phyloP scores from a whole-genome alignment of 1,140 invertebrate species.

The Goniozus legneri region DNA sequence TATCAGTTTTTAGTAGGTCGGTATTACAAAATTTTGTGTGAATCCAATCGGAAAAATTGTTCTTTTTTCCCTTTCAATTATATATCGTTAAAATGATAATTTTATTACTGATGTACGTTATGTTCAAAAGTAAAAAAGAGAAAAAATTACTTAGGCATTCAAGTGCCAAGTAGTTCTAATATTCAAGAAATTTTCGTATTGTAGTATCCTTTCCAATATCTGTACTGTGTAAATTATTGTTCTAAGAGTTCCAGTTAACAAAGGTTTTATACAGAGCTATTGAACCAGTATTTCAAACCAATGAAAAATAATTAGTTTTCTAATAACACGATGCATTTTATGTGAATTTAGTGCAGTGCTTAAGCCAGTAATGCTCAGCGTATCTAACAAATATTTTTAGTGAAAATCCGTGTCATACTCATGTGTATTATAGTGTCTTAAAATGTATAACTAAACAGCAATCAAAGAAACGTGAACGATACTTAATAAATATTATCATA shows the following conservation, averaged over 20 bases:
- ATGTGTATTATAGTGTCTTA: constrained; percentile 43
- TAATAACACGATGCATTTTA: constrained; percentile 47
- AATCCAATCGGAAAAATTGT: no score
- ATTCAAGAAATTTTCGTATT: constrained; percentile 16
- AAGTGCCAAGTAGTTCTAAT: constrained; percentile 13
- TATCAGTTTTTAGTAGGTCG: no score
- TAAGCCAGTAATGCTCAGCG: constrained; percentile 49
- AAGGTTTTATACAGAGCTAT: constrained; percentile 53
- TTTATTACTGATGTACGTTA: no score
- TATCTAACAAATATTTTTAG: constrained; percentile 52
- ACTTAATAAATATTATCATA: constrained; percentile 36
- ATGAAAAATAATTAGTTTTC: constrained; percentile 55
- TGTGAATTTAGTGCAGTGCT: constrained; percentile 46
- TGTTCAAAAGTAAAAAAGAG: background rate
- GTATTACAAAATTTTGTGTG: no score
- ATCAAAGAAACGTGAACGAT: constrained; percentile 41
- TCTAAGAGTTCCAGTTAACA: constrained; percentile 52
- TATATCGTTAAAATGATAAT: no score
- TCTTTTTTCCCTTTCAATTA: no score
- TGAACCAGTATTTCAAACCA: constrained; percentile 55
- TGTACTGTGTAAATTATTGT: constrained; percentile 43
- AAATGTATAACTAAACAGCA: constrained; percentile 40
- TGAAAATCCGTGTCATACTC: constrained; percentile 50
- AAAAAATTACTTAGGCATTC: constrained; percentile 12
- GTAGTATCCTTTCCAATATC: constrained; percentile 33